Conservation (phyloP, 2,888 invertebrate genomes). For the Apamea anceps region DNA sequence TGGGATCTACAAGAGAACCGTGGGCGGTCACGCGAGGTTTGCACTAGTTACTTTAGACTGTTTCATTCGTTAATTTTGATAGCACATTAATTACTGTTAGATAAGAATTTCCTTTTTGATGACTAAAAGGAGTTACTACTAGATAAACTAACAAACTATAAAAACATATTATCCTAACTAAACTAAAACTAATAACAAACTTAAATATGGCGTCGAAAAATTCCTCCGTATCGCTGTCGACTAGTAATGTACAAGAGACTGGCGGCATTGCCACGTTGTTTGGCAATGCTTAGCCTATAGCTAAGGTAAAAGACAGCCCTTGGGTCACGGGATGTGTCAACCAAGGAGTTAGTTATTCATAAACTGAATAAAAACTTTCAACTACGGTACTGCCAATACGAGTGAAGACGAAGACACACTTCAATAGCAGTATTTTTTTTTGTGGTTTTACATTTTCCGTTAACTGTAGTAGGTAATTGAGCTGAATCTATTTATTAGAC, state of each 20-base stretch:
- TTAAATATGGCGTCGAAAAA: neutral
- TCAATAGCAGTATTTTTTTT: too few species aligned
- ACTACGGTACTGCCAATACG: neutral
- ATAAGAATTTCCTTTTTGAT: slow-evolving; percentile 16
- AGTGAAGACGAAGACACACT: neutral
- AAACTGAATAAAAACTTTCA: neutral
- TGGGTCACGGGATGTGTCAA: too few species aligned
- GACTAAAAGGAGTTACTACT: neutral
- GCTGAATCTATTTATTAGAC: too few species aligned
- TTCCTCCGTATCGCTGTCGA: neutral
- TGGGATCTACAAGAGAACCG: slow-evolving; percentile 76
- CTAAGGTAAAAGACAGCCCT: too few species aligned
- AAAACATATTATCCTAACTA: neutral
- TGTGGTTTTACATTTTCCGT: too few species aligned
- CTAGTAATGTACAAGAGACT: neutral
- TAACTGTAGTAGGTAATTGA: too few species aligned
- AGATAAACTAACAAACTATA: too few species aligned
- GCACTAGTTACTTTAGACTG: slow-evolving; percentile 32
- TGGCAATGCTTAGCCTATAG: too few species aligned
- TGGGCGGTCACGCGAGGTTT: slow-evolving; percentile 76
- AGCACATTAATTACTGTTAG: slow-evolving; percentile 3
- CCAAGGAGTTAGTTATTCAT: neutral
- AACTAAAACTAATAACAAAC: neutral
- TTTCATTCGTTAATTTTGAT: slow-evolving; percentile 43
- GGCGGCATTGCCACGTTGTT: neutral